phyloP scores from a whole-genome alignment of 1,140 invertebrate genomes.

The Zaprionus nigranus region DNA sequence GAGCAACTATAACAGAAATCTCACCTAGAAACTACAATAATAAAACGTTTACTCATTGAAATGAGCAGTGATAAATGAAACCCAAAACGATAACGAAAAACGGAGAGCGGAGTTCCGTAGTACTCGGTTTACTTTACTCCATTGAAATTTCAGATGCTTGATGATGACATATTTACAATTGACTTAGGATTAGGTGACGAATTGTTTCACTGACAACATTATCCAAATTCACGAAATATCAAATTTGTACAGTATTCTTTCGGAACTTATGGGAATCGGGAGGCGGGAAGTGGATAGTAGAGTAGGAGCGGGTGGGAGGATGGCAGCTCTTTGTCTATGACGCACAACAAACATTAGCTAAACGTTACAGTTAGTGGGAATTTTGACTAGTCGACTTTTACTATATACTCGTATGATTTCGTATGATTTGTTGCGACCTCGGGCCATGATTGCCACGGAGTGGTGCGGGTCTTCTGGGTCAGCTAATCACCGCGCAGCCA shows the following conservation, averaged over 20 bases:
- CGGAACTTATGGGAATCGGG: background rate
- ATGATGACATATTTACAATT: conserved; percentile 74
- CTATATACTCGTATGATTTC: conserved; percentile 8
- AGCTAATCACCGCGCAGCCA: conserved; percentile 34
- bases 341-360: conserved; percentile 49
- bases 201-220: conserved; percentile 14
- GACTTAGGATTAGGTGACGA: conserved; percentile 61
- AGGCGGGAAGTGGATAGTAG: background rate
- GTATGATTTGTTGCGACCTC: conserved; percentile 16
- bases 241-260: conserved; percentile 55
- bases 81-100: background rate
- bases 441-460: background rate
- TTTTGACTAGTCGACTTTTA: conserved; percentile 54
- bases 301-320: background rate
- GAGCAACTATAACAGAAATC: conserved; percentile 49
- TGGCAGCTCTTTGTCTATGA: conserved; percentile 33
- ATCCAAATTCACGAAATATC: conserved; percentile 34
- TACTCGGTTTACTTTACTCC: conserved; percentile 17
- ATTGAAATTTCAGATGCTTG: conserved; percentile 26
- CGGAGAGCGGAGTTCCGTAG: conserved; percentile 12
- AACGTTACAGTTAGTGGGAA: conserved; percentile 40
- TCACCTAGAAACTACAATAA: conserved; percentile 62
- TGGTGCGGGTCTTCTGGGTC: conserved; percentile 12
- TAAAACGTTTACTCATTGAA: conserved; percentile 36
- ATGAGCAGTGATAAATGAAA: background rate